Evolutionary conservation across 1,140 invertebrate genomes (phyloP).

Genomic region (honey bee (Apis mellifera)): DNA sequence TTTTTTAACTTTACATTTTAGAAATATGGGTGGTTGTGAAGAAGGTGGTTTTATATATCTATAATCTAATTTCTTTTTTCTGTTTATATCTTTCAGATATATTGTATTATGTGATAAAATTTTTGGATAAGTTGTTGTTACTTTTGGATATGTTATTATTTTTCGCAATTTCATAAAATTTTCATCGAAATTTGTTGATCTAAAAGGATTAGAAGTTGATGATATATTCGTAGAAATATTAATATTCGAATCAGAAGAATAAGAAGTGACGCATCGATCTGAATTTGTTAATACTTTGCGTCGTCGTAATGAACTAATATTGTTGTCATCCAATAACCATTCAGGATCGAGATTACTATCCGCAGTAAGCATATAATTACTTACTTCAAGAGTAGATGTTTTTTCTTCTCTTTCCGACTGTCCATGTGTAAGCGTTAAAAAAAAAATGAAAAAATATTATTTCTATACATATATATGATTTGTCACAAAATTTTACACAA

Average conservation of each 20-base stretch:
- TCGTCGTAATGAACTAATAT: conserved; percentile 72
- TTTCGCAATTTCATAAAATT: conserved; percentile 52
- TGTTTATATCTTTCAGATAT: conserved; percentile 46
- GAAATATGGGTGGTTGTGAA: conserved; percentile 69
- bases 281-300: conserved; percentile 70
- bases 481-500: not conserved
- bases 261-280: conserved; percentile 21
- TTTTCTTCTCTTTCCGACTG: conserved; percentile 82
- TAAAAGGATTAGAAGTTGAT: conserved; percentile 30
- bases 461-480: not conserved
- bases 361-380: conserved; percentile 75
- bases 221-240: not conserved
- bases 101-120: conserved; percentile 46
- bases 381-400: conserved; percentile 81
- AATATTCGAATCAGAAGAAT: conserved; percentile 22
- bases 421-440: conserved; percentile 75
- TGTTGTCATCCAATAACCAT: conserved; percentile 49
- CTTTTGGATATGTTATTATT: conserved; percentile 71
- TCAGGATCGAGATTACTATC: conserved; percentile 65
- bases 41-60: conserved; percentile 68
- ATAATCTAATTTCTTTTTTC: conserved; percentile 59
- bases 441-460: conserved; percentile 60
- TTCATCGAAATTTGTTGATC: not conserved
- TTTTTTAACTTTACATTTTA: conserved; percentile 72
- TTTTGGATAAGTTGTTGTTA: conserved; percentile 69